Conservation (phyloP, 2,113 vertebrate genomes). For the Condylura cristata region DNA sequence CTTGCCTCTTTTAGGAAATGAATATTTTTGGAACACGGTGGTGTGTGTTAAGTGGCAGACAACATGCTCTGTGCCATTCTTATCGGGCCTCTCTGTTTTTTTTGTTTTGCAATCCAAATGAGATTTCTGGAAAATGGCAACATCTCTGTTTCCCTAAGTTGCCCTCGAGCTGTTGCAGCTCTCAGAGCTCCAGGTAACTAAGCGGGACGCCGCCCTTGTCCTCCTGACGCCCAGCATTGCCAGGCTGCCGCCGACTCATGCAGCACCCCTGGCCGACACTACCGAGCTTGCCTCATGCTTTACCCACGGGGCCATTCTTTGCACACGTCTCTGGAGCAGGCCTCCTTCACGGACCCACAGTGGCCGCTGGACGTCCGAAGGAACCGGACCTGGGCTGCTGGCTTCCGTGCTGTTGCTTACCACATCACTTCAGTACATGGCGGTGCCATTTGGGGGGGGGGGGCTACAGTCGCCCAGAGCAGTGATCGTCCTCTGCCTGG, state of each 20-base stretch:
- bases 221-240: constrained; percentile 74
- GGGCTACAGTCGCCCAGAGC: background rate
- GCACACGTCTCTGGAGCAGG: constrained; percentile 70
- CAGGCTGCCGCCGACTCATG: constrained; percentile 76
- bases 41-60: constrained; percentile 84
- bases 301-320: constrained; percentile 82
- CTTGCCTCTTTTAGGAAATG: constrained; percentile 89
- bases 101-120: constrained; percentile 89
- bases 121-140: constrained; percentile 89
- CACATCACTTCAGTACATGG: constrained; percentile 77
- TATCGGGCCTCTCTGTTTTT: constrained; percentile 87
- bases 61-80: constrained; percentile 82
- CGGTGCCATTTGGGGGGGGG: constrained; percentile 20
- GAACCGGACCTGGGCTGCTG: constrained; percentile 73
- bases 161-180: constrained; percentile 86
- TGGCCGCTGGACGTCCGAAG: constrained; percentile 42
- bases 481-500: constrained; percentile 54
- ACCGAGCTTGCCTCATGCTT: constrained; percentile 82
- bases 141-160: constrained; percentile 86
- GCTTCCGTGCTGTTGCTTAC: constrained; percentile 83
- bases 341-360: constrained; percentile 67
- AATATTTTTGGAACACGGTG: constrained; percentile 85
- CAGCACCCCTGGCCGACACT: constrained; percentile 83
- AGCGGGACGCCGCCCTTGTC: constrained; percentile 60
- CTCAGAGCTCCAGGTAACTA: constrained; percentile 90